Evolutionary conservation across 2,797 vertebrate genomes (phyloP).

Genomic region (Vultur gryphus): DNA sequence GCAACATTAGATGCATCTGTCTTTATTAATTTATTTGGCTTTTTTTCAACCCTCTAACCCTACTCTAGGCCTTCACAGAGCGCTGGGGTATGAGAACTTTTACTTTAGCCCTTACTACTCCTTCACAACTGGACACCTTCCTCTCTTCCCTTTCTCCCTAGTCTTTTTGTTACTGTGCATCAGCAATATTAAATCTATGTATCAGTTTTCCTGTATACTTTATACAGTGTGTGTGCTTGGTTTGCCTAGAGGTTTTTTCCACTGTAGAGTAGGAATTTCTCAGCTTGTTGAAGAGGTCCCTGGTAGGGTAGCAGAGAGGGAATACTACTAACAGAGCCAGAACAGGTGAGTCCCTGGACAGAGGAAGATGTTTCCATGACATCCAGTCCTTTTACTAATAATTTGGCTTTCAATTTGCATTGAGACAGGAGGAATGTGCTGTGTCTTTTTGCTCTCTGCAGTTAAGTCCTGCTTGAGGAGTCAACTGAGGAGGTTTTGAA

Average conservation of each 20-base stretch:
- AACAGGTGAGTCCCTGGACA: neutral
- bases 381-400: neutral
- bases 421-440: neutral
- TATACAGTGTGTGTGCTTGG: neutral
- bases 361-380: neutral
- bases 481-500: neutral
- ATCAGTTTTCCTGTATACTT: neutral
- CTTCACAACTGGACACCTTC: neutral
- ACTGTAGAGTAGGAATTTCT: neutral
- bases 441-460: neutral
- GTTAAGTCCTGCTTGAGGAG: neutral
- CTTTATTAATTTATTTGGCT: neutral
- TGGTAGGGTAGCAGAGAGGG: neutral
- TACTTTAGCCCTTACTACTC: neutral
- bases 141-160: neutral
- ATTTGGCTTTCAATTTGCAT: neutral
- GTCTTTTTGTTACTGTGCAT: neutral
- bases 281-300: neutral
- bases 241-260: neutral
- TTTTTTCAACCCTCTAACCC: neutral
- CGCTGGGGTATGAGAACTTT: neutral
- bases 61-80: neutral
- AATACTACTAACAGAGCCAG: neutral
- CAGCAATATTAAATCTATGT: neutral
- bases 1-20: neutral